Conservation (phyloP, 2,113 vertebrate species). For the Cyprinodon variegatus region DNA sequence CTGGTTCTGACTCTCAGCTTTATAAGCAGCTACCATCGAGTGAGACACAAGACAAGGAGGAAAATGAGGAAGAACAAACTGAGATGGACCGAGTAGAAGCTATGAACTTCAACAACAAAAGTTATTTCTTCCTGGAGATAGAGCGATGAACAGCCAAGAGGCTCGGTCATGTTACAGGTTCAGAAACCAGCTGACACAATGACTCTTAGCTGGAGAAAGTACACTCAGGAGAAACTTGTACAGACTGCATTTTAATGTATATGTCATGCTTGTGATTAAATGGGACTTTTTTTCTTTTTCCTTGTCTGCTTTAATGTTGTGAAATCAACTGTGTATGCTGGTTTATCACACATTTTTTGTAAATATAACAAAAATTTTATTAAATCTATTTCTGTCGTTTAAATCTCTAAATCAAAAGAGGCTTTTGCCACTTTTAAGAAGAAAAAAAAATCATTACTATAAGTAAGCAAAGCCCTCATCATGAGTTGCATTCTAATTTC, state of each 20-base stretch:
- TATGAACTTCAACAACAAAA: conserved; percentile 74
- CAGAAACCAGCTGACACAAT: not conserved
- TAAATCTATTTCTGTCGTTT: not conserved
- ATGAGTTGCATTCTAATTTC: not conserved
- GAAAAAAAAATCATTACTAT: not conserved
- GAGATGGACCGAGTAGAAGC: conserved; percentile 22
- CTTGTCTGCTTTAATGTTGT: not conserved
- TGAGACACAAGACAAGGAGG: conserved; percentile 29
- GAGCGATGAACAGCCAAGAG: conserved; percentile 7
- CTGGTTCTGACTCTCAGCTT: not conserved
- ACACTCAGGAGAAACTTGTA: conserved; percentile 13
- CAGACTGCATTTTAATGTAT: not conserved
- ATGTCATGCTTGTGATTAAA: not conserved
- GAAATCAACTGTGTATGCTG: not conserved
- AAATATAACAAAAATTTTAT: not conserved
- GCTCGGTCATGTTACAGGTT: conserved; percentile 9
- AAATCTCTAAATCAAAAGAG: not conserved
- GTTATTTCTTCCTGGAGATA: conserved; percentile 70
- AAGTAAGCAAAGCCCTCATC: not conserved
- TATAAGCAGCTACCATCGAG: conserved; percentile 11
- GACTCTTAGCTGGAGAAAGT: not conserved
- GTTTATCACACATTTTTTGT: not conserved
- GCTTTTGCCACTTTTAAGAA: not conserved
- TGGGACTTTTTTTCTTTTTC: conserved; percentile 2
- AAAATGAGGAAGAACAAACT: conserved; percentile 31